Evolutionary conservation across 2,113 vertebrate species (phyloP).

Genomic region (Sphaerodactylus townsendi): DNA sequence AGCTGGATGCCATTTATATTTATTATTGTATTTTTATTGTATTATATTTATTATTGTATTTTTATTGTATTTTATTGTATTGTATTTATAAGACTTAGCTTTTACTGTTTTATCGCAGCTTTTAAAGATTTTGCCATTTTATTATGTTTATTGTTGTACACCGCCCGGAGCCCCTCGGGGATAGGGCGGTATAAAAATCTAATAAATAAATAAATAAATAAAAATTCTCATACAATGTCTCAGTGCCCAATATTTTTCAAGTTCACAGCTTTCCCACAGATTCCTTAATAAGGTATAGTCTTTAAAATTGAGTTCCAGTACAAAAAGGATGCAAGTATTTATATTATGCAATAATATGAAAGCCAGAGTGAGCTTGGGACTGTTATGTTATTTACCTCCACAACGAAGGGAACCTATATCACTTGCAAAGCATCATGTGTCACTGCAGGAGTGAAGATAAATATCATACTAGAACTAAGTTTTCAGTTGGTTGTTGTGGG

Average conservation of each 20-base stretch:
- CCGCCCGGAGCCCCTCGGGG: too few relatives aligned
- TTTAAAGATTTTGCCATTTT: too few relatives aligned
- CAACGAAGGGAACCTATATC: slow-evolving; percentile 5
- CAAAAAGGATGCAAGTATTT: neutral
- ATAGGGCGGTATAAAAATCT: too few relatives aligned
- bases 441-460: neutral
- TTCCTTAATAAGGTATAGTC: neutral
- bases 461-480: neutral
- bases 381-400: neutral
- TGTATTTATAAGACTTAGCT: too few relatives aligned
- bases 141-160: too few relatives aligned
- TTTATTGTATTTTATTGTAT: too few relatives aligned
- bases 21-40: too few relatives aligned
- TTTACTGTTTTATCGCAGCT: too few relatives aligned
- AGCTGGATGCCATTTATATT: too few relatives aligned
- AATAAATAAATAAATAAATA: too few relatives aligned
- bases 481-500: too few relatives aligned
- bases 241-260: neutral
- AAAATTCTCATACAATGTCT: neutral
- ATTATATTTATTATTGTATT: too few relatives aligned
- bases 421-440: neutral
- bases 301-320: neutral
- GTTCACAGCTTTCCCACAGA: neutral
- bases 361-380: neutral
- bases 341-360: neutral